A percentile compares a stretch with the other conserved stretches of the same genome.
These are phyloP conservation scores for Heliangelus exortis DNA, from an alignment of 2,797 vertebrate species.

Conservation along the genomic window DNA sequence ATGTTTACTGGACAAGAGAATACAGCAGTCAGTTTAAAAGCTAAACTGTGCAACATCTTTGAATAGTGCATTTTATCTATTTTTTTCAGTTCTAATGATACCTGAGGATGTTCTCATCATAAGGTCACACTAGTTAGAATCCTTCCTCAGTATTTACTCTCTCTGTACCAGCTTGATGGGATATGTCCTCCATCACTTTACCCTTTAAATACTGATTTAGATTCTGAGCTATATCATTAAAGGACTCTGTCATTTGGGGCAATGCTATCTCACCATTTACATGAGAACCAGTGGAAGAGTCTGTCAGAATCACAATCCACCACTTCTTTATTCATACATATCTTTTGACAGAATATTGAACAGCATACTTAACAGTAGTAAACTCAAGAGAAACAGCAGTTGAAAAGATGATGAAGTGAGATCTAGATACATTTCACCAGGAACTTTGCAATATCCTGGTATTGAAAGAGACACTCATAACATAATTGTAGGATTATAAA, in stretches of 20 bases:
- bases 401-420: not conserved
- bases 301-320: not conserved
- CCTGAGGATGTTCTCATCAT: not conserved
- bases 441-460: not conserved
- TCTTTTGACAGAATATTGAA: not conserved
- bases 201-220: not conserved
- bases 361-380: not conserved
- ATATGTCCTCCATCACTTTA: not conserved
- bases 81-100: not conserved
- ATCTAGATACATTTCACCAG: not conserved
- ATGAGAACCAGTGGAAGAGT: not conserved
- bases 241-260: not conserved
- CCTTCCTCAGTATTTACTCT: not conserved
- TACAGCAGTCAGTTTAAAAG: not conserved
- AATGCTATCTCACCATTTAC: not conserved
- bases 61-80: not conserved
- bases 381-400: not conserved
- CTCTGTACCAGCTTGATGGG: not conserved
- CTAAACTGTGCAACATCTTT: not conserved
- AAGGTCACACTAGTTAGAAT: not conserved
- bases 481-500: not conserved
- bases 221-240: not conserved
- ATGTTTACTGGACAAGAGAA: not conserved
- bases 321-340: not conserved
- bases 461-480: not conserved